Evolutionary conservation across 2,888 invertebrate genomes (phyloP), one percentile per base, ranked within the genome.

Genomic region (Xanthorhoe spadicearia): DNA sequence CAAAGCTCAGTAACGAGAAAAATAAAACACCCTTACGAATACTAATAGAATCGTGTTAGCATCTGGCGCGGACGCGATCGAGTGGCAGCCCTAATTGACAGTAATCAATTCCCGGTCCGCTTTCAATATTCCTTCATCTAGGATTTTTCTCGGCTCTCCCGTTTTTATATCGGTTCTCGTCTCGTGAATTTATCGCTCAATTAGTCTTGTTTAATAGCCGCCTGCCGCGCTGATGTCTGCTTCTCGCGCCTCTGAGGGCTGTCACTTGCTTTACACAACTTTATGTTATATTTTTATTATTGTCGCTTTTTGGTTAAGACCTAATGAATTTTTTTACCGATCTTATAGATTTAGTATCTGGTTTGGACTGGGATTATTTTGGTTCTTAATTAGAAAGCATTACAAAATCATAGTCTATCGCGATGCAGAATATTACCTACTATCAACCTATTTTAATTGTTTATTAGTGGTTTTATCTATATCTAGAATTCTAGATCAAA

Each of bases 191-290:
- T 93, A 93, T 93, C 92, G 93, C 93, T 93, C 93, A 93, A 93
- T 93, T 93, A 93, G 93, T 93, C 93, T 93, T 93, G 92, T 93
- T 93, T 93, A 93, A 93, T 93, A 93, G 93, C 91, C 86, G 92
- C 92, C 92, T 88, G 92, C 91, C 89, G 88, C 86, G 89, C 89
- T 92, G 92, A 91, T 93, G 93, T 92, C 93, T 92, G 89, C 91
- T 88, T 88, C 90, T 87, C 88, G 87, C 86, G 85, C 82, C 80
- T 86, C 80, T 52, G 75, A 93, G 92, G 93, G 93, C 70, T 92
- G 90, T 57, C 87, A 66, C 81, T 19, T 18, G 38, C 28, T 43
- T n/a, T n/a, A n/a, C 23, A 23, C 23, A 23, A 23, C 2, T 23
- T 23, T 23, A 3, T 23, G 5, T 32, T 6, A 32, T 32, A 32